A percentile compares a stretch with the other conserved stretches of the same genome.
phyloP scores from a whole-genome alignment of 2,888 invertebrate species.

The Synanthedon vespiformis region DNA sequence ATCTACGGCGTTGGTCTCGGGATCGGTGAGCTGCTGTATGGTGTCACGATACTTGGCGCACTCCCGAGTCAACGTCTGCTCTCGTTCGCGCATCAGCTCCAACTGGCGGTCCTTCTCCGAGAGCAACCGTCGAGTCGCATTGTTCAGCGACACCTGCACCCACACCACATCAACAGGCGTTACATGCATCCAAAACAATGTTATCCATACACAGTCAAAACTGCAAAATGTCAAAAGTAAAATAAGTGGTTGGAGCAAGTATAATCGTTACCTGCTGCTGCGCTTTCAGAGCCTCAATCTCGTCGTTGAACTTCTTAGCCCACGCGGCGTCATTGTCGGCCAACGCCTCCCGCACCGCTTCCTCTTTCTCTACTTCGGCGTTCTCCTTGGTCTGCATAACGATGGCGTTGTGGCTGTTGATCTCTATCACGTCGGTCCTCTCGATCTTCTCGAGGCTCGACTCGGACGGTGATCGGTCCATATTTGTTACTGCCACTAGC shows the following conservation, averaged over 20 bases:
- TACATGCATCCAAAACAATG: not conserved
- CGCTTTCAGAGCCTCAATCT: constrained; percentile 27
- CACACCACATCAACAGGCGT: not conserved
- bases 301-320: constrained; percentile 47
- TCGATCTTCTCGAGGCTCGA: constrained; percentile 82
- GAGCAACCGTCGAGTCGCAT: constrained; percentile 73
- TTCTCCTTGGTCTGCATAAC: constrained; percentile 77
- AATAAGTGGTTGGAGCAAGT: too few relatives aligned
- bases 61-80: constrained; percentile 71
- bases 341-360: constrained; percentile 57
- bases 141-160: constrained; percentile 64
- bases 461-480: constrained; percentile 83
- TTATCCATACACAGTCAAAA: not conserved
- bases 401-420: constrained; percentile 75
- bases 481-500: constrained; percentile 78
- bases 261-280: not conserved
- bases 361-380: constrained; percentile 71
- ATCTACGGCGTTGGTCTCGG: constrained; percentile 69
- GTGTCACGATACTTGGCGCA: constrained; percentile 76
- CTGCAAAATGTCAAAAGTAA: too few relatives aligned
- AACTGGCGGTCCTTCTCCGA: constrained; percentile 80
- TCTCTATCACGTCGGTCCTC: constrained; percentile 73
- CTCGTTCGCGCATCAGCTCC: constrained; percentile 74
- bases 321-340: constrained; percentile 69
- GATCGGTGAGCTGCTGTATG: constrained; percentile 76